phyloP scores from a whole-genome alignment of 1,140 invertebrate species.

The Formica selysi region DNA sequence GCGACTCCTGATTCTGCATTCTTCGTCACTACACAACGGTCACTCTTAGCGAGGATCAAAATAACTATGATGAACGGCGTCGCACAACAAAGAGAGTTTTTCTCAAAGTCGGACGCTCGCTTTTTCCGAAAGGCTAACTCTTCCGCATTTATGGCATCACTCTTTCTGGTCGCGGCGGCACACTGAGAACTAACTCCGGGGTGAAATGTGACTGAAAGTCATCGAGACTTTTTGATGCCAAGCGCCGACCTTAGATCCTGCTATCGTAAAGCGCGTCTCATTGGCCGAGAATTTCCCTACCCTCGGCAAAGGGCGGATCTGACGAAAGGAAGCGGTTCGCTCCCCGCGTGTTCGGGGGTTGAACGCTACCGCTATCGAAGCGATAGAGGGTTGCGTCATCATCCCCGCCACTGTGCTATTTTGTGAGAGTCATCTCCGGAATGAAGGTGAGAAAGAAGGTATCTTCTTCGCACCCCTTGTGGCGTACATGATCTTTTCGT shows the following conservation, averaged over 20 bases:
- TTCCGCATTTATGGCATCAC: background rate
- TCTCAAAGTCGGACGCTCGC: slow-evolving; percentile 24
- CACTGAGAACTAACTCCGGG: slow-evolving; percentile 65
- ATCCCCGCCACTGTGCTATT: slow-evolving; percentile 53
- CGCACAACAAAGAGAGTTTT: slow-evolving; percentile 12
- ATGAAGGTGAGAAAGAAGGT: slow-evolving; percentile 66
- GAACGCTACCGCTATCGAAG: slow-evolving; percentile 54
- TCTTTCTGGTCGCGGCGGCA: background rate
- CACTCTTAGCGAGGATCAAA: background rate
- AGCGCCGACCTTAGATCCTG: slow-evolving; percentile 69
- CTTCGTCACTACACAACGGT: slow-evolving; percentile 58
- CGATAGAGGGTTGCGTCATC: slow-evolving; percentile 45
- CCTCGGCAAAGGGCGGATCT: slow-evolving; percentile 77
- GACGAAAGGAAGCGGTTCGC: slow-evolving; percentile 67
- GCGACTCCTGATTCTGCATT: slow-evolving; percentile 78
- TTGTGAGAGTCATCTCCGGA: slow-evolving; percentile 54
- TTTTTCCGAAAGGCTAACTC: background rate
- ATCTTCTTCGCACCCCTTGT: slow-evolving; percentile 63
- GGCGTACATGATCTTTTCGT: background rate
- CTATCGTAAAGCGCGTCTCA: slow-evolving; percentile 43
- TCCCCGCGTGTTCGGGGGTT: slow-evolving; percentile 60
- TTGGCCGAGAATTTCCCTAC: slow-evolving; percentile 80
- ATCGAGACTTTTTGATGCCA: slow-evolving; percentile 79
- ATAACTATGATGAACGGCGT: background rate
- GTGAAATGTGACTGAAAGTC: slow-evolving; percentile 79